Evolutionary conservation across 1,140 invertebrate species (phyloP), one percentile per base, ranked within the genome.

Genomic region (Cotesia chilonis): DNA sequence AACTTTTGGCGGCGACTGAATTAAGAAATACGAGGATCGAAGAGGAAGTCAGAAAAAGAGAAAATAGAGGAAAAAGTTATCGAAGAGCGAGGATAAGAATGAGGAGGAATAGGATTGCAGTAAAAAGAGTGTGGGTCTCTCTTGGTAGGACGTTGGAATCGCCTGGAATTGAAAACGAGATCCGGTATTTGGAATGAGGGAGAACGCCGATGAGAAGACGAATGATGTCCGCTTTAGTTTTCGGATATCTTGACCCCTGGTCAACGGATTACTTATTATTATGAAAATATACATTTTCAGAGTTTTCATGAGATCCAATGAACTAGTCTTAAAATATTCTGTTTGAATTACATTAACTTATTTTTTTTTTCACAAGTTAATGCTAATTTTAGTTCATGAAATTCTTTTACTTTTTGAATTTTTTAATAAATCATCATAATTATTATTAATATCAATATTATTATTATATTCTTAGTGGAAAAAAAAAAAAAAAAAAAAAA

Each of bases 121-220:
- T 47, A 63, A 51, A 52, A 12, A 69, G 7, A 60, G 55, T 47
- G 41, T 47, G 41, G 41, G 41, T 6, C 10, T 10, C 10, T 47
- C 41, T 47, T 47, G 10, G 41, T 6, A 36, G 14, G 57, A 57
- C 59, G 37, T 9, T 17, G 4, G 38, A 54, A 66, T 67, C 59
- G 17, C 63, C 35, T 10, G 60, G 70, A 72, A 72, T 72, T 72
- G 70, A 72, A 72, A 72, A 61, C n/a, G 51, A 66, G 54, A 66
- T 72, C 70, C 37, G 14, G 63, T 55, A 55, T 14, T 7, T 17
- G 54, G 20, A 52, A 28, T n/a, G 28, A 64, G 57, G 51, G 51
- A 55, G 54, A 55, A 1, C 66, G 47, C 55, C 70, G 61, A 57
- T 66, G 36, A 55, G 54, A 72, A 72, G 70, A 72, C 64, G 64